Evolutionary conservation across 2,888 invertebrate species (phyloP).

Genomic region (Sialis lutaria): DNA sequence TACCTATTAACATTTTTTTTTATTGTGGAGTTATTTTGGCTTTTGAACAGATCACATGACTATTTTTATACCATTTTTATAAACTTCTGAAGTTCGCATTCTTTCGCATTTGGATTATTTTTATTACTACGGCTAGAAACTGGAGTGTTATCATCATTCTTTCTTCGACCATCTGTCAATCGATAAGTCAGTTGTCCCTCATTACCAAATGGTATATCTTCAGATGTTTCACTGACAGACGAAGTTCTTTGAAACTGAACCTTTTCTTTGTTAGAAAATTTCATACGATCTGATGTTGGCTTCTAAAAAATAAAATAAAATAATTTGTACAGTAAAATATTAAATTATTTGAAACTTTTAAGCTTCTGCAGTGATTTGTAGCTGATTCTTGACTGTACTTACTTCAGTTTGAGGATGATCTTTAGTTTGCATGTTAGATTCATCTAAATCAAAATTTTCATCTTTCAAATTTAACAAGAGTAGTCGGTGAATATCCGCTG

Average conservation of each 20-base stretch:
- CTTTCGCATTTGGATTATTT: constrained; percentile 14
- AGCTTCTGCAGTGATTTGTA: background rate
- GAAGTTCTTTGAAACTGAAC: background rate
- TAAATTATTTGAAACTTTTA: background rate
- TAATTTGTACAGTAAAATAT: background rate
- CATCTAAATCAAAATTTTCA: background rate
- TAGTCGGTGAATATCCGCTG: constrained; percentile 1
- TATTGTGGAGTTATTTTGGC: no score
- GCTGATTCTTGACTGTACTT: background rate
- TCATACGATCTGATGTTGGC: constrained; percentile 3
- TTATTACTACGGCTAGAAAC: constrained; percentile 15
- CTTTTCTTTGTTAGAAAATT: background rate
- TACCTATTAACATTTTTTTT: no score
- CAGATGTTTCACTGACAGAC: constrained; percentile 10
- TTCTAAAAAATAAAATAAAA: background rate
- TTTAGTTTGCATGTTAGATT: background rate
- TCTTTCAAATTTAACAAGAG: constrained; percentile 2
- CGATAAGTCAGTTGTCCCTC: constrained; percentile 10
- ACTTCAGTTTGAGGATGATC: background rate
- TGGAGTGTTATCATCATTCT: constrained; percentile 18
- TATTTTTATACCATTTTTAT: constrained; percentile 26
- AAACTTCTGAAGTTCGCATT: constrained; percentile 28
- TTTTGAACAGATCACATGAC: background rate
- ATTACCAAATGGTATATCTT: constrained; percentile 10
- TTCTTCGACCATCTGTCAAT: background rate